These are phyloP conservation scores for Colletes collaris DNA, from an alignment of 2,888 invertebrate species.

Conservation along the genomic window DNA sequence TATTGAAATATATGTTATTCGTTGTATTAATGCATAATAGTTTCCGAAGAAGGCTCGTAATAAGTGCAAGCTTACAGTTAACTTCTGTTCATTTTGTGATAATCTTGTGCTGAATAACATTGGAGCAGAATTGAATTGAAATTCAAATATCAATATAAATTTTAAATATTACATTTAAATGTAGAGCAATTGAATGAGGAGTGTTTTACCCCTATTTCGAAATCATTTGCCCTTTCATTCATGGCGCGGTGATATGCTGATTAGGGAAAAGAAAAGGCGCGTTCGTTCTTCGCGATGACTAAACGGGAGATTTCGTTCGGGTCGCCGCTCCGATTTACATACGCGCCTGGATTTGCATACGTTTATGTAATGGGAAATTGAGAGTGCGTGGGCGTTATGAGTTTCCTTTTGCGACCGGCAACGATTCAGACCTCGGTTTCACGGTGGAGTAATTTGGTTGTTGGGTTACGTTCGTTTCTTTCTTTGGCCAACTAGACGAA, in stretches of 20 bases:
- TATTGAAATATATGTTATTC: too few relatives aligned
- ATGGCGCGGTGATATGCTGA: slow-evolving; percentile 46
- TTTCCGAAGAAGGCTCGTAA: too few relatives aligned
- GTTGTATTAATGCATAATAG: too few relatives aligned
- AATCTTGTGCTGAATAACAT: too few relatives aligned
- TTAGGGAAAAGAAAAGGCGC: slow-evolving; percentile 47
- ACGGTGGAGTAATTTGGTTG: not conserved
- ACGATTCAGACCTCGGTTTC: slow-evolving; percentile 3
- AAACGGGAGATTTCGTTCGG: slow-evolving; percentile 44
- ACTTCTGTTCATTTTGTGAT: too few relatives aligned
- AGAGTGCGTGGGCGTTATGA: slow-evolving; percentile 46
- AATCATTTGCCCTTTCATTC: slow-evolving; percentile 31
- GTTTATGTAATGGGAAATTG: slow-evolving; percentile 55
- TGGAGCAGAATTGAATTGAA: too few relatives aligned
- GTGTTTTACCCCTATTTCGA: not conserved
- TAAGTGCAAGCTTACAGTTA: too few relatives aligned
- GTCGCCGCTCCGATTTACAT: slow-evolving; percentile 49
- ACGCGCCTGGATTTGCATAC: slow-evolving; percentile 37
- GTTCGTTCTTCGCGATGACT: slow-evolving; percentile 33
- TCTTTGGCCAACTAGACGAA: not conserved
- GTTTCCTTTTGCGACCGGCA: slow-evolving; percentile 41
- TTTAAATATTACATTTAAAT: too few relatives aligned
- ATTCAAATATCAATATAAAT: too few relatives aligned
- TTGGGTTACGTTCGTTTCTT: not conserved
- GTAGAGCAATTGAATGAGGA: too few relatives aligned